A percentile compares a stretch with the other conserved stretches of the same genome.
Evolutionary conservation across 2,797 vertebrate genomes (phyloP).

Genomic region (Enteromius treurensis): DNA sequence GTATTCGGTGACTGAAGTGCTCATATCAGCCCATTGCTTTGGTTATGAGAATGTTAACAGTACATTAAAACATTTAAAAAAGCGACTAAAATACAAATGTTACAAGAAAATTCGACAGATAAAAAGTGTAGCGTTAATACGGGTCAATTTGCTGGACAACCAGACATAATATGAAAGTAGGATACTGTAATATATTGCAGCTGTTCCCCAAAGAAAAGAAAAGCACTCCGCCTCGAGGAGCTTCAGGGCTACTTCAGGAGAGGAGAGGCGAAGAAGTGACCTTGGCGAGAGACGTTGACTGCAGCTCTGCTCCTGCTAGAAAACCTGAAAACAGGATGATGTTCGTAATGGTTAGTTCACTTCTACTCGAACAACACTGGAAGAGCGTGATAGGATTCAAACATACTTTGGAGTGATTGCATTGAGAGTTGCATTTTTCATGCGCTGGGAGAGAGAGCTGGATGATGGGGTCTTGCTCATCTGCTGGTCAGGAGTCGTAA

Average conservation of each 20-base stretch:
- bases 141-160: constrained; percentile 23
- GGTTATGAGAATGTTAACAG: constrained; percentile 42
- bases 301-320: constrained; percentile 90
- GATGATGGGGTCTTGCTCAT: constrained; percentile 91
- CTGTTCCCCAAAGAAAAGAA: constrained; percentile 32
- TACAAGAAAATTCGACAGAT: constrained; percentile 52
- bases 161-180: constrained; percentile 44
- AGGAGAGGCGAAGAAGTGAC: constrained; percentile 93
- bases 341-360: not conserved
- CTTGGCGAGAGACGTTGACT: constrained; percentile 80
- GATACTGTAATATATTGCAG: constrained; percentile 49
- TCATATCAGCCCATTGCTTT: constrained; percentile 35
- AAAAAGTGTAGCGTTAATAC: constrained; percentile 41
- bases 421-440: constrained; percentile 84
- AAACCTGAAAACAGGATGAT: constrained; percentile 77
- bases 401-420: constrained; percentile 88
- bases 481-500: constrained; percentile 95
- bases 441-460: constrained; percentile 90
- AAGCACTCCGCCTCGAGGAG: not conserved
- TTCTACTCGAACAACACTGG: not conserved
- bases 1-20: constrained; percentile 48
- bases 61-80: constrained; percentile 61
- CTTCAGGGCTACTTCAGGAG: constrained; percentile 81
- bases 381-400: not conserved
- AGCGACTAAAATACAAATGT: constrained; percentile 60